Evolutionary conservation across 1,140 invertebrate species (phyloP), one percentile per base, ranked within the genome.

Genomic region (Luehdorfia chinensis): DNA sequence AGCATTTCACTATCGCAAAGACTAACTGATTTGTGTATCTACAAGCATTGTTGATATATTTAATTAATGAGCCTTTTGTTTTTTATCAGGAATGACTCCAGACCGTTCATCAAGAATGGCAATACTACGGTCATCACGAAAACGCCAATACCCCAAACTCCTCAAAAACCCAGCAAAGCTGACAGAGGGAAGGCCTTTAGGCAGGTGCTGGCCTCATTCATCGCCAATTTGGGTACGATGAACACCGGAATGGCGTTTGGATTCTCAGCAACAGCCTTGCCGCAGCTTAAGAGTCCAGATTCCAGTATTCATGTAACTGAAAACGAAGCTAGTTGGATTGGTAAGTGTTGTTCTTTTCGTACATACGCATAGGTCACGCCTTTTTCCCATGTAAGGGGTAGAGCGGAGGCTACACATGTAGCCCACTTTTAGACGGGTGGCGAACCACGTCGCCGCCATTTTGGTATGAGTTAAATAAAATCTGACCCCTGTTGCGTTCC

Each of bases 211-310:
- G 91, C 90, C 1, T 88, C 91, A 0, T 67, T 93, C 14, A 79
- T 91, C 0, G 91, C 90, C 0, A 92, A 93, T 58, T 73, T 92
- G 8, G 91, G 91, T 0, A 92, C 91, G n/a, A 88, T 93, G 28
- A 93, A 92, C 60, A 93, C 92, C 1, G 92, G 92, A 13, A 90
- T 93, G 88, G 89, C 89, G 0, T 93, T 94, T 66, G 93, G 93
- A 0, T 94, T 93, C 62, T 92, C 92, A 0, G 93, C 93, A 1
- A 91, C 93, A 9, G 90, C 91, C 1, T 73, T 93, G 13, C 92
- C 93, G 14, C 92, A 93, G 59, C 63, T 94, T 1, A 75, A 90
- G 66, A 75, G 75, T 25, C 41, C 71, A 3, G 84, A 89, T 44
- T 90, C 89, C 16, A 75, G 70, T 13, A 89, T 93, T 62, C 81